These are phyloP conservation scores for Paramormyrops kingsleyae DNA, from an alignment of 2,113 vertebrate genomes.

Conservation along the genomic window DNA sequence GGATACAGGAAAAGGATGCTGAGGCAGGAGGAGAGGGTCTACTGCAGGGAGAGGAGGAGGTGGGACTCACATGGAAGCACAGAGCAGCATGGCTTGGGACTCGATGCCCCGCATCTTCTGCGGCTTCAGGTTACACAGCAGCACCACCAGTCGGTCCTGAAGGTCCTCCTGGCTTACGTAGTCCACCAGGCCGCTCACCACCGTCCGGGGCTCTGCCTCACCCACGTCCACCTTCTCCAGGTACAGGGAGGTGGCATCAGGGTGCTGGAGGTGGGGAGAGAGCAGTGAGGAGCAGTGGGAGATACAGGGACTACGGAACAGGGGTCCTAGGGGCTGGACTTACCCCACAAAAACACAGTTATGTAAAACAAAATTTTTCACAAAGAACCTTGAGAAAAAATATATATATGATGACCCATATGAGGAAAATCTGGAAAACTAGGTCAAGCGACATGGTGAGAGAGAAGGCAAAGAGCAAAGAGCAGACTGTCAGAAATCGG, in stretches of 20 bases:
- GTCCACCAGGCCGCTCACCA: conserved; percentile 89
- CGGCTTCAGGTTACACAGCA: conserved; percentile 89
- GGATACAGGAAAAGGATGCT: not conserved
- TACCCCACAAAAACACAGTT: not conserved
- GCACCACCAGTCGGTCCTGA: conserved; percentile 77
- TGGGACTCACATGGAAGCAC: conserved; percentile 74
- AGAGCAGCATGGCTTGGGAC: conserved; percentile 94
- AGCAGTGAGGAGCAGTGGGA: not conserved
- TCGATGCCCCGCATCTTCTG: conserved; percentile 96
- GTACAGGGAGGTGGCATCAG: conserved; percentile 84
- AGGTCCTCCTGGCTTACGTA: conserved; percentile 76
- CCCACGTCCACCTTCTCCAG: conserved; percentile 90
- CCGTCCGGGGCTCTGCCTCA: conserved; percentile 77
- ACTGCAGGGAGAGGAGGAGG: not conserved
- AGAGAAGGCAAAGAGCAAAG: not conserved
- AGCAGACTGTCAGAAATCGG: not conserved
- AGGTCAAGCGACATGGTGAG: not conserved
- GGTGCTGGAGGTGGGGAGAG: conserved; percentile 64
- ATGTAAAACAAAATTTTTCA: not conserved
- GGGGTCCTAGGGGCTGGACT: not conserved
- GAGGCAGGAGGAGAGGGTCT: not conserved
- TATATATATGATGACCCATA: not conserved
- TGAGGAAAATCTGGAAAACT: not conserved
- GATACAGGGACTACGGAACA: not conserved
- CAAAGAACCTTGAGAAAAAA: not conserved